These are phyloP conservation scores for Carterocephalus palaemon DNA, from an alignment of 2,888 invertebrate genomes.

Conservation along the genomic window DNA sequence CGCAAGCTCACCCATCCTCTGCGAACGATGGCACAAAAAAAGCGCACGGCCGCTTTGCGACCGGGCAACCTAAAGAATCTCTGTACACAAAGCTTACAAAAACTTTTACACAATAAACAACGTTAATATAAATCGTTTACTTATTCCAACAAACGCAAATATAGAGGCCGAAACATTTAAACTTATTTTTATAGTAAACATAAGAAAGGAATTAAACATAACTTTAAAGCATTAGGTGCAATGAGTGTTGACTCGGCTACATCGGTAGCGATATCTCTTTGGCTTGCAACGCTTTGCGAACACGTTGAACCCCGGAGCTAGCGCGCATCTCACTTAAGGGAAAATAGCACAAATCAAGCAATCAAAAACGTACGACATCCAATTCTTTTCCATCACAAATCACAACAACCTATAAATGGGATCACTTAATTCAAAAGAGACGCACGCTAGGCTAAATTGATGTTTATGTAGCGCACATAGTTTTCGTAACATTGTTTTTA, in stretches of 20 bases:
- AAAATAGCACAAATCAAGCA: constrained; percentile 23
- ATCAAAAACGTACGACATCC: constrained; percentile 37
- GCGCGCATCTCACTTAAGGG: constrained; percentile 34
- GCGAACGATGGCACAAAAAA: constrained; percentile 61
- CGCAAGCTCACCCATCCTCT: constrained; percentile 33
- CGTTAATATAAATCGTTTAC: constrained; percentile 67
- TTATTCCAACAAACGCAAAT: constrained; percentile 66
- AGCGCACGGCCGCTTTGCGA: constrained; percentile 59
- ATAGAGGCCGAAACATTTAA: constrained; percentile 56
- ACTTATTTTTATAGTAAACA: constrained; percentile 42
- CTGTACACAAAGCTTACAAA: constrained; percentile 58
- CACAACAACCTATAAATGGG: constrained; percentile 38
- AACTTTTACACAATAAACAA: constrained; percentile 64
- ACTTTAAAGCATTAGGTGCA: constrained; percentile 72
- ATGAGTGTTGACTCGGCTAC: constrained; percentile 72
- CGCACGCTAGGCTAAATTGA: constrained; percentile 31
- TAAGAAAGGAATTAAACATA: constrained; percentile 48
- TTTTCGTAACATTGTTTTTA: constrained; percentile 23
- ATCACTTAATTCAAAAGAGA: constrained; percentile 26
- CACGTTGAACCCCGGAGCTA: constrained; percentile 29
- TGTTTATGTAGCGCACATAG: constrained; percentile 28
- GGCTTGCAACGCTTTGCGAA: constrained; percentile 57
- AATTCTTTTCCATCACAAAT: constrained; percentile 45
- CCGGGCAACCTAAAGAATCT: constrained; percentile 51
- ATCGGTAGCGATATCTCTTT: constrained; percentile 58